These are phyloP conservation scores for Dynastes maya DNA, from an alignment of 2,888 invertebrate species.

Conservation along the genomic window DNA sequence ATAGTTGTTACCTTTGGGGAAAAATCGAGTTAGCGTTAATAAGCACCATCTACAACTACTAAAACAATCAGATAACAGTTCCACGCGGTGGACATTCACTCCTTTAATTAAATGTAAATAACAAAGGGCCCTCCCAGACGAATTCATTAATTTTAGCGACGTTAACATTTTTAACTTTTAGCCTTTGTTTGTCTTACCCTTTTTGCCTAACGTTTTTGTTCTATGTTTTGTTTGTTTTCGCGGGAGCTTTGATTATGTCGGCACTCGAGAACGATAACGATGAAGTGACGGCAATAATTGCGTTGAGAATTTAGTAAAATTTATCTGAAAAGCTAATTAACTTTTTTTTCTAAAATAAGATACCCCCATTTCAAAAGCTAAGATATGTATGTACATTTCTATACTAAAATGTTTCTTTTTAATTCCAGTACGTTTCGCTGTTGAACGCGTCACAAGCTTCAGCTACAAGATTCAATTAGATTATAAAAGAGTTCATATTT, in stretches of 20 bases:
- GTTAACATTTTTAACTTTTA: constrained; percentile 25
- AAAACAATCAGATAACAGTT: constrained; percentile 9
- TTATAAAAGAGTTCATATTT: no score
- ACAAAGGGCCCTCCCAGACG: constrained; percentile 6
- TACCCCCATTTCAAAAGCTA: no score
- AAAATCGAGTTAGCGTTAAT: no score
- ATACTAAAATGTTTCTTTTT: no score
- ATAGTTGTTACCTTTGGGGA: no score
- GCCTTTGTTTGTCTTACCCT: neutral
- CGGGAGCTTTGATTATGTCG: constrained; percentile 3
- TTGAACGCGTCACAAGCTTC: no score
- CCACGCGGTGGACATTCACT: neutral
- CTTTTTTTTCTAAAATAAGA: neutral
- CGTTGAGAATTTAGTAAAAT: neutral
- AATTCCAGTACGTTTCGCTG: no score
- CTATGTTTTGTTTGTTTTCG: constrained; percentile 24
- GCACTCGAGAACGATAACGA: neutral
- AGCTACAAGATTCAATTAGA: no score
- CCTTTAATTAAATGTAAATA: constrained; percentile 30
- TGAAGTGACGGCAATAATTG: neutral
- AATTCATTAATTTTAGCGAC: constrained; percentile 19
- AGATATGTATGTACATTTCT: no score
- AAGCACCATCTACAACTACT: no score
- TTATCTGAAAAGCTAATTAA: neutral
- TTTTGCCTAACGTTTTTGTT: constrained; percentile 4